phyloP scores from a whole-genome alignment of 2,797 vertebrate species.

The Crenuchus spilurus region DNA sequence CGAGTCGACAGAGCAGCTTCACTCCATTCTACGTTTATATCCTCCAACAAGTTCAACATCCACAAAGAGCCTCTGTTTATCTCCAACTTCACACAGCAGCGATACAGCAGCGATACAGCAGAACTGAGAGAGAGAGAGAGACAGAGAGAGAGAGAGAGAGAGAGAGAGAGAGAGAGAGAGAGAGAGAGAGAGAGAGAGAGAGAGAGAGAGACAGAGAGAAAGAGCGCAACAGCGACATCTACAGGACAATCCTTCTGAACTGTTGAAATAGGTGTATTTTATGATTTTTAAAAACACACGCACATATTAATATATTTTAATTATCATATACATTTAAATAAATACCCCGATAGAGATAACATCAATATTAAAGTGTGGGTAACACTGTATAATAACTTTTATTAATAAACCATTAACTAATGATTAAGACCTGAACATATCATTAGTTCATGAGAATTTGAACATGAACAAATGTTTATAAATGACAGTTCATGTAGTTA shows the following conservation, averaged over 20 bases:
- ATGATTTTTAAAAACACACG: too few species aligned
- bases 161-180: conserved; percentile 1
- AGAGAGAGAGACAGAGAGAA: neutral
- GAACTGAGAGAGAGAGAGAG: neutral
- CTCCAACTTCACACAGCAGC: neutral
- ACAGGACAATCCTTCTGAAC: conserved; percentile 7
- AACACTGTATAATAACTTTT: too few species aligned
- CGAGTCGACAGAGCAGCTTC: neutral
- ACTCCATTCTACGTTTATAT: neutral
- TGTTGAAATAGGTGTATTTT: neutral
- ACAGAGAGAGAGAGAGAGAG: neutral
- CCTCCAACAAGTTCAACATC: too few species aligned
- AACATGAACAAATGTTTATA: too few species aligned
- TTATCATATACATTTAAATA: too few species aligned
- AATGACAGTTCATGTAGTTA: too few species aligned
- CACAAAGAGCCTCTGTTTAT: neutral
- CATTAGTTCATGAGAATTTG: too few species aligned
- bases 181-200: neutral
- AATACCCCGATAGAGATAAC: too few species aligned
- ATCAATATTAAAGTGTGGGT: too few species aligned
- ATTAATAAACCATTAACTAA: too few species aligned
- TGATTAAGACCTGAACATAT: too few species aligned
- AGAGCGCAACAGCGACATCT: neutral
- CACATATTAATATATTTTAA: too few species aligned
- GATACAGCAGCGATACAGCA: neutral